Evolutionary conservation across 2,113 vertebrate genomes (phyloP), one percentile per base, ranked within the genome.

Genomic region (Cinclus cinclus): DNA sequence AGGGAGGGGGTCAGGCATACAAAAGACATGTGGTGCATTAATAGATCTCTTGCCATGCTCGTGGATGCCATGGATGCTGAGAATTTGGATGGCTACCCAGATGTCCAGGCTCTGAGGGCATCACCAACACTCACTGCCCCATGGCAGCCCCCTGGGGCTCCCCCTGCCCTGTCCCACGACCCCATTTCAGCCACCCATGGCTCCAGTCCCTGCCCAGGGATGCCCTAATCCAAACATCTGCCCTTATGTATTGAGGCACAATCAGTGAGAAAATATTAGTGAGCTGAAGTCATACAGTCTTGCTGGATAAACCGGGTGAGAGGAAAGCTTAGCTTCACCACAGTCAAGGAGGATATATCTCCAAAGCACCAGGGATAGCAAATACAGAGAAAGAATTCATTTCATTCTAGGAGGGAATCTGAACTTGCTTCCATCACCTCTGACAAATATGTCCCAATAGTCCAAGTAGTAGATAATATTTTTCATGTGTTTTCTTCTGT

Each of bases 71-170:
- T 7, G 25, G 13, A 49, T 63, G 31, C 7, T 90, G 67, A 50
- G 33, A 62, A 37, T 65, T 84, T 49, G 7, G 19, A 25, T 14
- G 18, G n/a, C 2, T 50, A n/a, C 14, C 3, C 46, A 60, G 27
- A 39, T 2, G 0, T 13, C 4, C 11, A 13, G 17, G 7, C 15
- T 13, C 35, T 73, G 44, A 52, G 28, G 41, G 25, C 14, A 77
- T 10, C 35, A 35, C 9, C 44, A 67, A 31, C 28, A 8, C 13
- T 47, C 22, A n/a, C 11, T 58, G 47, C 3, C 22, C 49, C 27
- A 12, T 33, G 3, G 15, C 46, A 85, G 50, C 2, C 7, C 4
- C 23, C 5, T 18, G 7, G 18, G 31, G 7, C 1, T 53, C 6
- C 18, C 16, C 7, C 7, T 7, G n/a, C n/a, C 37, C 39, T 59